Conservation (phyloP, 2,113 vertebrate species). For the Perca schrenkii region DNA sequence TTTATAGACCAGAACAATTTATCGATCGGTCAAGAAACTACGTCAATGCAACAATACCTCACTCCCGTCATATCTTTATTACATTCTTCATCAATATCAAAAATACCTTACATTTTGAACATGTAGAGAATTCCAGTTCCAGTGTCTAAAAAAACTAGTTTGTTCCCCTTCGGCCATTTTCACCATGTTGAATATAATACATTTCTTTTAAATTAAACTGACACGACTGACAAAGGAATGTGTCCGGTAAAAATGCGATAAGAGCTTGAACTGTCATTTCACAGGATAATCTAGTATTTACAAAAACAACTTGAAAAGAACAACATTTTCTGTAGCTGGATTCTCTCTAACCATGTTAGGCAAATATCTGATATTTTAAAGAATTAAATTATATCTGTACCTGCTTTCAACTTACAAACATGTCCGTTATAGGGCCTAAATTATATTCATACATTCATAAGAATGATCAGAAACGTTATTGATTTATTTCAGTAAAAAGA, state of each 20-base stretch:
- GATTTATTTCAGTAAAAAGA: background rate
- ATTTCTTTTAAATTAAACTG: constrained; percentile 10
- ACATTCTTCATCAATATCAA: constrained; percentile 57
- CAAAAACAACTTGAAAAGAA: background rate
- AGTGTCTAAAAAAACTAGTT: background rate
- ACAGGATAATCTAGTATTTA: constrained; percentile 5
- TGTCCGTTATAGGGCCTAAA: background rate
- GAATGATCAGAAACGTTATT: background rate
- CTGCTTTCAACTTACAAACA: background rate
- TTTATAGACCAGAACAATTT: background rate
- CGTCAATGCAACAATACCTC: background rate
- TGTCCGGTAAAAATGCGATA: background rate
- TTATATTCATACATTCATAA: background rate
- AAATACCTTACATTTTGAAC: constrained; percentile 62
- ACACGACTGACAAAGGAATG: constrained; percentile 8
- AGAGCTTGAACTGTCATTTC: background rate
- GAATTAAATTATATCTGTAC: background rate
- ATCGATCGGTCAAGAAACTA: background rate
- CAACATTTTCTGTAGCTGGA: background rate
- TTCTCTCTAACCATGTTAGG: background rate
- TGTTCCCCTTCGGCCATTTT: constrained; percentile 20
- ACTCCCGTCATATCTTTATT: constrained; percentile 25
- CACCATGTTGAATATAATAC: background rate
- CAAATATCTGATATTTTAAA: background rate
- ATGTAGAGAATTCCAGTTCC: background rate